Conservation (phyloP, 2,797 vertebrate genomes). For the Bovichtus variegatus region DNA sequence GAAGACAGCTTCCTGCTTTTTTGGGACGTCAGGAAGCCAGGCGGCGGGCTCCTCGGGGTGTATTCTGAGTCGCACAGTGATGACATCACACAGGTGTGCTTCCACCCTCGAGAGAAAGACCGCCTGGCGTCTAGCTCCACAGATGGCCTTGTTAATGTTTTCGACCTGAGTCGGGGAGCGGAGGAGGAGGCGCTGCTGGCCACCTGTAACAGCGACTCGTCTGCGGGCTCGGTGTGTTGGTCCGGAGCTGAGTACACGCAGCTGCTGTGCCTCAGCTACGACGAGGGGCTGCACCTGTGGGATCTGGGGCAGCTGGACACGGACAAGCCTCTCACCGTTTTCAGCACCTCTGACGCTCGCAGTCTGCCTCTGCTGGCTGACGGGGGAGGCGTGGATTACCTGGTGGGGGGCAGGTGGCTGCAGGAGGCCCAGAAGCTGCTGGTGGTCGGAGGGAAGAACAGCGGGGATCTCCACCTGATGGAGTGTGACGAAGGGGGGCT, state of each 20-base stretch:
- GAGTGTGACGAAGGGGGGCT: conserved; percentile 81
- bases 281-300: conserved; percentile 95
- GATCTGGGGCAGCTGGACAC: conserved; percentile 89
- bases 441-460: conserved; percentile 87
- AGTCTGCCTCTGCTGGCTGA: conserved; percentile 52
- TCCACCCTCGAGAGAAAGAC: conserved; percentile 89
- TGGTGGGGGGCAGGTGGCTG: conserved; percentile 91
- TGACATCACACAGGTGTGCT: conserved; percentile 92
- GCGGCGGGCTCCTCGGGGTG: conserved; percentile 84
- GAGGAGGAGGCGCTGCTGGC: conserved; percentile 92
- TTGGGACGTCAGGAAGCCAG: conserved; percentile 88
- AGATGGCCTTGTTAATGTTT: conserved; percentile 94
- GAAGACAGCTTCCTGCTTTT: conserved; percentile 94
- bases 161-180: conserved; percentile 88
- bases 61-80: conserved; percentile 96
- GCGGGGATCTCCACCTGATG: conserved; percentile 88
- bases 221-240: conserved; percentile 90
- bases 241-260: conserved; percentile 64
- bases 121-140: conserved; percentile 89
- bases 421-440: conserved; percentile 85
- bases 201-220: conserved; percentile 93
- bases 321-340: conserved; percentile 85
- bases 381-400: conserved; percentile 84
- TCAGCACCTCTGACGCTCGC: conserved; percentile 86
- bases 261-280: conserved; percentile 85